phyloP scores from a whole-genome alignment of 2,797 vertebrate genomes.

The Semotilus atromaculatus region DNA sequence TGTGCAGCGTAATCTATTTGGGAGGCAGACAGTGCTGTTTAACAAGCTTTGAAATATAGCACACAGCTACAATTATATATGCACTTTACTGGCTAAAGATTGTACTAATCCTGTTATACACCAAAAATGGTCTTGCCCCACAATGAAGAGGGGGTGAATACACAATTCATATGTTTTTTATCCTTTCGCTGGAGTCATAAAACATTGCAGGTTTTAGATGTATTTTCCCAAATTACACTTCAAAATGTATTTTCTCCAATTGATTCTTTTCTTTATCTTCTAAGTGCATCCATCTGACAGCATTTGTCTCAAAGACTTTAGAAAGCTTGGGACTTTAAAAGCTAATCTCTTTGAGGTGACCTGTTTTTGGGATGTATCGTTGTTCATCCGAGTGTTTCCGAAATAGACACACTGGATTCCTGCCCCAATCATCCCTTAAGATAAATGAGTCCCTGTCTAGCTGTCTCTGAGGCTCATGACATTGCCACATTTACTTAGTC shows the following conservation, averaged over 20 bases:
- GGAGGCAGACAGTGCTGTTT: constrained; percentile 8
- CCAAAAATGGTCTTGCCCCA: neutral
- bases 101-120: neutral
- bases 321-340: constrained; percentile 9
- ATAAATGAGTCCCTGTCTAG: constrained; percentile 2
- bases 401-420: constrained; percentile 8
- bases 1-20: neutral
- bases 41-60: constrained; percentile 21
- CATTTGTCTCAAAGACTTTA: neutral
- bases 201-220: neutral
- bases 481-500: constrained; percentile 7
- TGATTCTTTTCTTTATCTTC: neutral
- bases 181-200: neutral
- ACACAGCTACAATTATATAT: constrained; percentile 1
- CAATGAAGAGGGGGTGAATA: neutral
- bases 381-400: neutral
- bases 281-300: neutral
- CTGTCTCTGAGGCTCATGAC: constrained; percentile 9
- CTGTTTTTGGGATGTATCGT: constrained; percentile 18
- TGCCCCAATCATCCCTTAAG: neutral
- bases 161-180: neutral
- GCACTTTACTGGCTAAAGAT: neutral
- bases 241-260: neutral
- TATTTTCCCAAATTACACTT: constrained; percentile 4
- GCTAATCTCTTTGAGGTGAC: neutral